Evolutionary conservation across 2,797 vertebrate genomes (phyloP).

Genomic region (Ctenopoma kingsleyae): DNA sequence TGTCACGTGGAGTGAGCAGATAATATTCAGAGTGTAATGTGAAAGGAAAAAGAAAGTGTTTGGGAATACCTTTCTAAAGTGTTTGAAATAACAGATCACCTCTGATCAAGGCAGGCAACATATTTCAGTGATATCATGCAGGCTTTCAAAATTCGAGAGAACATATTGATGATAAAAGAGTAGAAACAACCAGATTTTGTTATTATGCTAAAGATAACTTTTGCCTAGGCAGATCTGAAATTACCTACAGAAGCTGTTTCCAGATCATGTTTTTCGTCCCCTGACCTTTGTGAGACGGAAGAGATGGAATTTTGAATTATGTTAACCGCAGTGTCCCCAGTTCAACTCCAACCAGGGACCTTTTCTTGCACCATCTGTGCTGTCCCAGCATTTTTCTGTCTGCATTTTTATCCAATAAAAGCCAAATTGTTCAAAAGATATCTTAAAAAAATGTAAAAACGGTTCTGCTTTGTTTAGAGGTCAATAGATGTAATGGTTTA

Average conservation of each 20-base stretch:
- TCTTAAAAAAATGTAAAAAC: no score
- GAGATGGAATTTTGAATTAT: neutral
- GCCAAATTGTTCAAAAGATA: no score
- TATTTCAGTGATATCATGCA: slow-evolving; percentile 1
- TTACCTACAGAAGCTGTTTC: neutral
- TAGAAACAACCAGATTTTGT: neutral
- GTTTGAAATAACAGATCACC: slow-evolving; percentile 4
- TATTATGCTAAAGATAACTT: neutral
- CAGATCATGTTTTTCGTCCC: neutral
- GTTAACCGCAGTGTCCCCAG: neutral
- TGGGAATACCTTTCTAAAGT: slow-evolving; percentile 10
- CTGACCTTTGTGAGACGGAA: neutral
- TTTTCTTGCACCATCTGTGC: neutral
- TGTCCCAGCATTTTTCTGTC: no score
- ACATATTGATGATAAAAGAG: neutral
- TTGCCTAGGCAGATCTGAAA: neutral
- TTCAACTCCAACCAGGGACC: neutral
- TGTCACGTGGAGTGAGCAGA: slow-evolving; percentile 1
- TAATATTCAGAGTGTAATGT: neutral
- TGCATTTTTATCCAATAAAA: no score
- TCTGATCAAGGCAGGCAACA: slow-evolving; percentile 4
- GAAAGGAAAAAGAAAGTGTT: slow-evolving; percentile 22
- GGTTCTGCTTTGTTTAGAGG: no score
- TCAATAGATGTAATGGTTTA: no score
- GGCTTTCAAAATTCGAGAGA: neutral